Percentiles rank a stretch among this genome's conserved stretches.
Evolutionary conservation across 2,113 vertebrate genomes (phyloP).

Genomic region (Microcebus lehilahytsara): DNA sequence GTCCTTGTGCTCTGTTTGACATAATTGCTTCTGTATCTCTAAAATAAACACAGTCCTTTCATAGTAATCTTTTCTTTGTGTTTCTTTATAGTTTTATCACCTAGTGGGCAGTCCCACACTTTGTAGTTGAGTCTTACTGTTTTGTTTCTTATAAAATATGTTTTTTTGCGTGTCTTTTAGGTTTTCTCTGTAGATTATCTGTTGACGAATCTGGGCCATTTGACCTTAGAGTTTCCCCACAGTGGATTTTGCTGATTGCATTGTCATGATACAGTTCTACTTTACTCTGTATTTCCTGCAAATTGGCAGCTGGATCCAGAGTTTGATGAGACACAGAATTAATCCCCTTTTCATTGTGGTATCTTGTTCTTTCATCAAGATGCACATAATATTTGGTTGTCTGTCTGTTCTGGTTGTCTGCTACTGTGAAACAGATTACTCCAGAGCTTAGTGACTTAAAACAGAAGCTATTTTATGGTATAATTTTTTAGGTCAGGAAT

Average conservation of each 20-base stretch:
- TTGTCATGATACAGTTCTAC: background rate
- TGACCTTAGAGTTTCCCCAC: background rate
- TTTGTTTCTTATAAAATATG: background rate
- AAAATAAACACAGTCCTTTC: background rate
- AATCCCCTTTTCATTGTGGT: background rate
- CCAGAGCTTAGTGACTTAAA: background rate
- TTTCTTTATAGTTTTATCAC: background rate
- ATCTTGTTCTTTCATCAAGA: background rate
- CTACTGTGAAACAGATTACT: background rate
- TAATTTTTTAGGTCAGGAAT: background rate
- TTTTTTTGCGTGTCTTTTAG: constrained; percentile 2
- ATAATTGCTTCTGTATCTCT: background rate
- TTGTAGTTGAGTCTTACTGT: background rate
- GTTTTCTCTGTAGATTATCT: background rate
- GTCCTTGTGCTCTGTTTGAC: background rate
- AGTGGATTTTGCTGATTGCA: background rate
- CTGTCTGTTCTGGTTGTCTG: background rate
- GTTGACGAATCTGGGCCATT: background rate
- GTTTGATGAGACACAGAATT: background rate
- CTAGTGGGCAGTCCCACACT: background rate
- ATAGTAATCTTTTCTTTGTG: background rate
- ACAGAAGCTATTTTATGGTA: background rate
- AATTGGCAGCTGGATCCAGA: constrained; percentile 12
- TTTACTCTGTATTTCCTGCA: background rate
- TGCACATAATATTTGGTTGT: background rate